Evolutionary conservation across 2,797 vertebrate genomes (phyloP).

Genomic region (Ctenosaura bakeri): DNA sequence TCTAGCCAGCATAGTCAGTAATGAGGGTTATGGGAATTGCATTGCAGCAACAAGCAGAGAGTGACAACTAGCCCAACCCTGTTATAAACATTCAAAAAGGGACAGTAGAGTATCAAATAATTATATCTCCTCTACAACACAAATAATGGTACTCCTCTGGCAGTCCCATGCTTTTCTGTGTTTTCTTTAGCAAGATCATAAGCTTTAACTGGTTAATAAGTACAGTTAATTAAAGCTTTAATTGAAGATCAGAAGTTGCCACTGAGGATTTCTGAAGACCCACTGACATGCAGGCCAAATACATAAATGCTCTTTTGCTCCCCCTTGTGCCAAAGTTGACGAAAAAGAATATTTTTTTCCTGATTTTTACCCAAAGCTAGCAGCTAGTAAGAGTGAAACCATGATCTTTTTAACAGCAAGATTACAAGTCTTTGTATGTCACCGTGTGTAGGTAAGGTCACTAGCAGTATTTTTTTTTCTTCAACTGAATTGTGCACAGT

Average conservation of each 20-base stretch:
- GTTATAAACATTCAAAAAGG: no score
- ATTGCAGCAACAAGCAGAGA: no score
- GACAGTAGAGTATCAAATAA: neutral
- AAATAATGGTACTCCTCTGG: neutral
- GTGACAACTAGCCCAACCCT: no score
- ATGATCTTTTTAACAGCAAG: neutral
- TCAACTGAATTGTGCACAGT: neutral
- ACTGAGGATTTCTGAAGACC: neutral
- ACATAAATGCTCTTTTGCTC: neutral
- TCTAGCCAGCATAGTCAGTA: no score
- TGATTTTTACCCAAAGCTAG: no score
- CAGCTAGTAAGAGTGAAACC: neutral
- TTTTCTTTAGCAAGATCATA: neutral
- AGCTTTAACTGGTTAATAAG: constrained; percentile 2
- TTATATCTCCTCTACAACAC: neutral
- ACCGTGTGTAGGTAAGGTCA: neutral
- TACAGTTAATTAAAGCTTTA: constrained; percentile 14
- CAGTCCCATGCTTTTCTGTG: neutral
- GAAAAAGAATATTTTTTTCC: neutral
- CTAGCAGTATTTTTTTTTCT: neutral
- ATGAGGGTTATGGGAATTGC: no score
- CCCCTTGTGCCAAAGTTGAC: neutral
- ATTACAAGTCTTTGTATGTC: neutral
- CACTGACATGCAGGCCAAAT: neutral
- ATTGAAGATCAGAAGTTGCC: neutral